Conservation (phyloP, 2,113 vertebrate species). For the Ptyas mucosa region DNA sequence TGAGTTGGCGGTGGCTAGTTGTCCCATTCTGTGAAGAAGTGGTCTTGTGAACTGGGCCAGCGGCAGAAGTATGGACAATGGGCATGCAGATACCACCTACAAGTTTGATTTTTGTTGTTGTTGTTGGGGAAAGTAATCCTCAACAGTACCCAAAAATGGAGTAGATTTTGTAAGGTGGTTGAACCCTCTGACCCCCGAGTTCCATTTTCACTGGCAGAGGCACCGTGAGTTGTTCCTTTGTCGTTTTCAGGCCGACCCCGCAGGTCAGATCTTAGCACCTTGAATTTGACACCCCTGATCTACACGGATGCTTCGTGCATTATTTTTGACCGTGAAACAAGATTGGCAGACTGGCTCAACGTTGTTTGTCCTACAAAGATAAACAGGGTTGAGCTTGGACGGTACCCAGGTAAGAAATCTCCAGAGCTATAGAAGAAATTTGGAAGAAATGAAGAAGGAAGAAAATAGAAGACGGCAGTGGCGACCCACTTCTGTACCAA, state of each 20-base stretch:
- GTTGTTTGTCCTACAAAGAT: not conserved
- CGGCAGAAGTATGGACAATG: conserved; percentile 28
- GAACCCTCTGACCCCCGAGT: no score
- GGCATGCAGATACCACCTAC: not conserved
- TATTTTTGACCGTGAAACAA: not conserved
- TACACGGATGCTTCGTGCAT: not conserved
- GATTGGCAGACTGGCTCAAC: not conserved
- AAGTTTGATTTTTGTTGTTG: not conserved
- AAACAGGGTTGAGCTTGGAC: not conserved
- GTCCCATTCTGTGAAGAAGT: not conserved
- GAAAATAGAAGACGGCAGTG: not conserved
- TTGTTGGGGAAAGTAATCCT: not conserved
- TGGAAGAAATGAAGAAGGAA: not conserved
- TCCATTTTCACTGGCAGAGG: no score
- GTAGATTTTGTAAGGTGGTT: not conserved
- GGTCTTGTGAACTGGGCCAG: conserved; percentile 7
- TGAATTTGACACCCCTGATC: not conserved
- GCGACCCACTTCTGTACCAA: not conserved
- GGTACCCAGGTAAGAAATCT: not conserved
- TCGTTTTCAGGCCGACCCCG: no score
- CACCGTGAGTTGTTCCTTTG: no score
- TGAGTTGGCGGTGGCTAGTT: not conserved
- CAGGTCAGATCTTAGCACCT: no score
- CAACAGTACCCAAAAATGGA: not conserved
- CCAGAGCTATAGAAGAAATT: not conserved